Evolutionary conservation across 2,113 vertebrate species (phyloP).

Genomic region (Sceloporus undulatus): DNA sequence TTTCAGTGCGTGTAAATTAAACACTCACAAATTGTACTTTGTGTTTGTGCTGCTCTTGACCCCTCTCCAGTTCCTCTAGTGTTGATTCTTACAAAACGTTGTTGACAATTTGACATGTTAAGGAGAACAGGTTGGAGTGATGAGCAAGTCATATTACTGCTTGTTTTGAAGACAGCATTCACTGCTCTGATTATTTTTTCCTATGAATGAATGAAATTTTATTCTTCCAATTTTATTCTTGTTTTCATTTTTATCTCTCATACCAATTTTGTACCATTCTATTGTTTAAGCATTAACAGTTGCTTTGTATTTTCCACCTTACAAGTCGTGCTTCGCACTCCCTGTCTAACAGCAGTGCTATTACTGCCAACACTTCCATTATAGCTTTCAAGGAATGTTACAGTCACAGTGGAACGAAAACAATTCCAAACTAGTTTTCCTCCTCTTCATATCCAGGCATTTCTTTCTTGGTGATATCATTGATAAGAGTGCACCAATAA

Average conservation of each 20-base stretch:
- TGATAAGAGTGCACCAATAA: neutral
- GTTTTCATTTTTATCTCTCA: slow-evolving; percentile 17
- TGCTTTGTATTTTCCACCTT: neutral
- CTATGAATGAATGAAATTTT: neutral
- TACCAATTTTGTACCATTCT: slow-evolving; percentile 39
- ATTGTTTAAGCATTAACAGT: slow-evolving; percentile 26
- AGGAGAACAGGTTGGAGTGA: slow-evolving; percentile 17
- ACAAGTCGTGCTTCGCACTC: slow-evolving; percentile 16
- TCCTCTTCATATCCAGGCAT: slow-evolving; percentile 1
- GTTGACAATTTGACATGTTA: slow-evolving; percentile 20
- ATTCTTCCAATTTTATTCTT: slow-evolving; percentile 6
- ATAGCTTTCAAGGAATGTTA: slow-evolving; percentile 35
- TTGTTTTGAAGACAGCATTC: neutral
- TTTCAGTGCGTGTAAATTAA: neutral
- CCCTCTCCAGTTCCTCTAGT: slow-evolving; percentile 13
- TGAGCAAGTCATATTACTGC: slow-evolving; percentile 45
- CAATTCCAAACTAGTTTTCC: slow-evolving; percentile 8
- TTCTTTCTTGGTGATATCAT: slow-evolving; percentile 9
- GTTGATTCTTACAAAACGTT: slow-evolving; percentile 19
- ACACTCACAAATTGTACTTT: neutral
- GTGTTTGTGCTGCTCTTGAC: neutral
- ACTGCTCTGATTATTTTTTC: neutral
- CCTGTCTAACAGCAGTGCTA: neutral
- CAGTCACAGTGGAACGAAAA: slow-evolving; percentile 19
- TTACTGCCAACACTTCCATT: neutral